These are phyloP conservation scores for Rana temporaria DNA, from an alignment of 2,113 vertebrate genomes.

Conservation along the genomic window DNA sequence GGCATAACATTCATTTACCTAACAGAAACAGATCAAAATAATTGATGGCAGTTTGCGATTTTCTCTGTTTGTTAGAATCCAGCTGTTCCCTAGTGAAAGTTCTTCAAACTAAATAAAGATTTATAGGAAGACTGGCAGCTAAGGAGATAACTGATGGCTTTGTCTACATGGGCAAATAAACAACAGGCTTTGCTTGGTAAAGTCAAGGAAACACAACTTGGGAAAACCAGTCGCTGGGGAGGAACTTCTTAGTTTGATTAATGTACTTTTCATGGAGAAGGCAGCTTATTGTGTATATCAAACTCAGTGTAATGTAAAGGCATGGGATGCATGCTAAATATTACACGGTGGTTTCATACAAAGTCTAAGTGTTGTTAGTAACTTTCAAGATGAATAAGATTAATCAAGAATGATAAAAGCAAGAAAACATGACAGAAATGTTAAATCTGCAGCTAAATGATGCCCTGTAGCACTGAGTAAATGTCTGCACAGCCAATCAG, in stretches of 20 bases:
- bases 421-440: neutral
- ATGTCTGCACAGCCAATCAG: neutral
- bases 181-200: neutral
- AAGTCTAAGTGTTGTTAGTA: neutral
- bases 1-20: too few species aligned
- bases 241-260: neutral
- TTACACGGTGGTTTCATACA: neutral
- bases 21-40: neutral
- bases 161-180: slow-evolving; percentile 35
- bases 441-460: neutral
- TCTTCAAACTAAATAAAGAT: slow-evolving; percentile 16
- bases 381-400: neutral
- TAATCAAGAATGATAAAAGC: neutral
- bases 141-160: slow-evolving; percentile 5
- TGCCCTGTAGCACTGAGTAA: neutral
- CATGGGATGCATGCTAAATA: slow-evolving; percentile 2
- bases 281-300: neutral
- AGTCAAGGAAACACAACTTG: neutral
- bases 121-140: neutral
- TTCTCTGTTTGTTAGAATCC: neutral
- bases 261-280: neutral
- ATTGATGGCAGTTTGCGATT: neutral
- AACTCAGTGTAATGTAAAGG: neutral
- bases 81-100: slow-evolving; percentile 21
- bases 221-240: slow-evolving; percentile 6